Conservation (phyloP, 37 sponge, comb jelly and placozoan genomes). For the Ephydatia muelleri region DNA sequence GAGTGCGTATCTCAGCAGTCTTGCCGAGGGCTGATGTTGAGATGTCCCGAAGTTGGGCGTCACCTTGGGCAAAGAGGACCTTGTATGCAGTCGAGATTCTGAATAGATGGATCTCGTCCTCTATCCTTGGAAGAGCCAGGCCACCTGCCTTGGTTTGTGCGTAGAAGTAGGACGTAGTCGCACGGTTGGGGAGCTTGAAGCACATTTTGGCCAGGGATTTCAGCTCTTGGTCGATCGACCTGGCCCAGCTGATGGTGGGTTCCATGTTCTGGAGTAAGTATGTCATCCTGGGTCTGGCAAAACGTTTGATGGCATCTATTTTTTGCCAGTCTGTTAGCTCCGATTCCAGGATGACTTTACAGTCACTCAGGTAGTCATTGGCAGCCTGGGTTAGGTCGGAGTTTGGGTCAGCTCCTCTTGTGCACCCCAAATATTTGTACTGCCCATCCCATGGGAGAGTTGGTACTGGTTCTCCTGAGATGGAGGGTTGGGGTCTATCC, state of each 20-base stretch:
- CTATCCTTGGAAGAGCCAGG: slow-evolving; percentile 33
- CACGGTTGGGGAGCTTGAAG: slow-evolving; percentile 20
- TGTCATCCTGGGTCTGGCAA: slow-evolving; percentile 21
- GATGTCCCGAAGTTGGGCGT: background rate
- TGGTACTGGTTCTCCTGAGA: slow-evolving; percentile 2
- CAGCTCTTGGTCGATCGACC: slow-evolving; percentile 2
- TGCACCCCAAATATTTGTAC: slow-evolving; percentile 34
- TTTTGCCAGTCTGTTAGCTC: slow-evolving; percentile 56
- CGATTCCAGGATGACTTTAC: slow-evolving; percentile 3
- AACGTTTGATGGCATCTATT: slow-evolving; percentile 49
- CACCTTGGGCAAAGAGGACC: background rate
- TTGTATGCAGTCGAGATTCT: slow-evolving; percentile 3
- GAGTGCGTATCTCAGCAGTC: background rate
- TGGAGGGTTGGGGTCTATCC: background rate
- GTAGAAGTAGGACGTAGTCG: slow-evolving; percentile 32
- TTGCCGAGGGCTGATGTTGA: slow-evolving; percentile 4
- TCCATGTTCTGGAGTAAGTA: slow-evolving; percentile 15
- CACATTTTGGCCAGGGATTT: slow-evolving; percentile 5
- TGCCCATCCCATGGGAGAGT: slow-evolving; percentile 14
- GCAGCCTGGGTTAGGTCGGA: background rate
- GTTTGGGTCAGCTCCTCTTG: slow-evolving; percentile 2
- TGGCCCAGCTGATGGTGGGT: slow-evolving; percentile 19
- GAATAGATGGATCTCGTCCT: slow-evolving; percentile 17
- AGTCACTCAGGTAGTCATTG: background rate
- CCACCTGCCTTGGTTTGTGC: slow-evolving; percentile 18